These are phyloP conservation scores for Zosterops hypoxanthus DNA, from an alignment of 2,113 vertebrate species.

Conservation along the genomic window DNA sequence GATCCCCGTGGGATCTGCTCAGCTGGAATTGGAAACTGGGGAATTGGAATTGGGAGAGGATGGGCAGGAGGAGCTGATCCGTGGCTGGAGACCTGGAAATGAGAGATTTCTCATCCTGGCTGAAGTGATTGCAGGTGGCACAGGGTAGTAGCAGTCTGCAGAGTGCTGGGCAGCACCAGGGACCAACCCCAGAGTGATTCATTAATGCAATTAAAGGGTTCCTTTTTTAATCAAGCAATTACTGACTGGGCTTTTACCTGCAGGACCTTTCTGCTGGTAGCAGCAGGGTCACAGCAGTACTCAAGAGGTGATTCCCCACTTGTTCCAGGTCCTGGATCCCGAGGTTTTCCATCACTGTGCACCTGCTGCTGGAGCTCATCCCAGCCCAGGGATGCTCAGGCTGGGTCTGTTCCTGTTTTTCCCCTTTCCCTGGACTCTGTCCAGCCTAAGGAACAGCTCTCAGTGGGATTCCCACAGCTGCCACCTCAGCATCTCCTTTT, in stretches of 20 bases:
- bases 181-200: accelerated
- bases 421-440: background rate
- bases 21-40: background rate
- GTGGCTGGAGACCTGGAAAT: accelerated
- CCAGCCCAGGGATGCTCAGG: background rate
- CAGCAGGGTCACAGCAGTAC: background rate
- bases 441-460: background rate
- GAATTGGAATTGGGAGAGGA: accelerated
- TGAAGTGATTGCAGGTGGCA: background rate
- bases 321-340: background rate
- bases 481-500: background rate
- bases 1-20: background rate
- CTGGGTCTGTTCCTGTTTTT: accelerated
- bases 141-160: background rate
- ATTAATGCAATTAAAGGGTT: background rate
- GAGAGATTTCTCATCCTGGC: accelerated
- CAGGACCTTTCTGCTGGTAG: background rate
- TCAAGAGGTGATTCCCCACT: background rate
- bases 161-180: too few species aligned
- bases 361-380: background rate
- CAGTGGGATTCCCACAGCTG: background rate
- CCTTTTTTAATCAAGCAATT: background rate
- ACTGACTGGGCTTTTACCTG: background rate
- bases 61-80: background rate
- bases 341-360: background rate